Percentiles rank a stretch among this genome's conserved stretches.
Evolutionary conservation across 2,888 invertebrate genomes (phyloP).

Genomic region (Ariolimax columbianus): DNA sequence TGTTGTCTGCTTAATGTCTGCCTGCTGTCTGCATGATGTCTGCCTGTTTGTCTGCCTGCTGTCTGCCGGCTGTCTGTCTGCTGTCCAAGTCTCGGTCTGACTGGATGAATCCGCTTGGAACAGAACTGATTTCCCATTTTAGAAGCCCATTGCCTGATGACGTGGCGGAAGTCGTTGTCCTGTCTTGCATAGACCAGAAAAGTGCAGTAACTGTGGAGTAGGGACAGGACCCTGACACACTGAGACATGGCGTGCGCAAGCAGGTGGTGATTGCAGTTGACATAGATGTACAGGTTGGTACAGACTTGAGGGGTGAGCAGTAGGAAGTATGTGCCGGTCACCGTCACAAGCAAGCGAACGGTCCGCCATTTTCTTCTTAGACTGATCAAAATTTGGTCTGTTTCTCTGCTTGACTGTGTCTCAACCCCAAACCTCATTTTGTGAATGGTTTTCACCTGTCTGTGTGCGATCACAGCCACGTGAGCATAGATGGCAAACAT

Average conservation of each 20-base stretch:
- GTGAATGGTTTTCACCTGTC: neutral
- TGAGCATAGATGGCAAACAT: constrained; percentile 4
- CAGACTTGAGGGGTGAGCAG: neutral
- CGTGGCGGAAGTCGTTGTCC: neutral
- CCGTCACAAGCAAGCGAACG: neutral
- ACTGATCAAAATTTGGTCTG: neutral
- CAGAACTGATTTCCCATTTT: neutral
- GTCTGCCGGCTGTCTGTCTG: too few species aligned
- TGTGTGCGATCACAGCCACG: neutral
- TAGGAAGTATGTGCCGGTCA: neutral
- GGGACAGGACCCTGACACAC: neutral
- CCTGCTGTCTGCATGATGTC: too few species aligned
- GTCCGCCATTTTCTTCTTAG: neutral
- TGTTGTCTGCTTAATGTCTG: too few species aligned
- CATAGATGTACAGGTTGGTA: neutral
- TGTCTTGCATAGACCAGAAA: neutral
- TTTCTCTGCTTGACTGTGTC: too few species aligned
- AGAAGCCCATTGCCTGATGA: neutral
- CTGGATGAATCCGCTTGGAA: neutral
- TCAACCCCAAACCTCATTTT: neutral
- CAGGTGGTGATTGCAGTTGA: neutral
- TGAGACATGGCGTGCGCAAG: neutral
- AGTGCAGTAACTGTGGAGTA: neutral
- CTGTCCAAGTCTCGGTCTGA: neutral
- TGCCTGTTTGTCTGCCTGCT: too few species aligned